Conservation (phyloP, 2,797 vertebrate genomes). For the Micropoecilia bifurca region DNA sequence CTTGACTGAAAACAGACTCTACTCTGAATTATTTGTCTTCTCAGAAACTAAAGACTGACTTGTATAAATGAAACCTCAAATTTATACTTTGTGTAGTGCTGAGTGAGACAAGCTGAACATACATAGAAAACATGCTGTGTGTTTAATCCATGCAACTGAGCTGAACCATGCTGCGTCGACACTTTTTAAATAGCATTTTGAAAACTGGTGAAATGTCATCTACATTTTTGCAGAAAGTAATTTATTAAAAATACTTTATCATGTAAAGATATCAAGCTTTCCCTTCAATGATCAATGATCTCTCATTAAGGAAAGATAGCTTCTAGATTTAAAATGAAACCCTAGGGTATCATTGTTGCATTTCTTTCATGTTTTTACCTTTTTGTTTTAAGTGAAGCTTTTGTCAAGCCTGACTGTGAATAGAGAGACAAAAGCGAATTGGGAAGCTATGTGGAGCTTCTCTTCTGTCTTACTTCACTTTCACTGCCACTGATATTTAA, state of each 20-base stretch:
- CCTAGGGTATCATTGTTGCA: constrained; percentile 4
- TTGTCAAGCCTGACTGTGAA: constrained; percentile 26
- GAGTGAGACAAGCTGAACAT: background rate
- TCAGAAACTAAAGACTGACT: background rate
- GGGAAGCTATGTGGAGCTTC: constrained; percentile 38
- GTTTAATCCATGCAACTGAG: background rate
- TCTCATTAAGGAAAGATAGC: background rate
- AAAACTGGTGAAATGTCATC: background rate
- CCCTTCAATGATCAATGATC: background rate
- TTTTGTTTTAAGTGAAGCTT: constrained; percentile 31
- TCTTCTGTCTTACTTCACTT: constrained; percentile 15
- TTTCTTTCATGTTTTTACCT: constrained; percentile 17
- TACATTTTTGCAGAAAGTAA: background rate
- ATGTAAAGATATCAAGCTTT: background rate
- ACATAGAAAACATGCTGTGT: background rate
- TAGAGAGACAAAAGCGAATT: constrained; percentile 17
- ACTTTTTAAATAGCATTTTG: background rate
- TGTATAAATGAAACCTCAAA: background rate
- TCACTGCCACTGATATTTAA: constrained; percentile 52
- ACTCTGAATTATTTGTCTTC: background rate
- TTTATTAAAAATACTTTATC: background rate
- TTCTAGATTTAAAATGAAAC: constrained; percentile 9
- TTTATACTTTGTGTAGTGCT: background rate
- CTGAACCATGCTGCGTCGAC: background rate
- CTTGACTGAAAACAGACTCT: background rate